Percentiles rank a stretch among this genome's conserved stretches.
Evolutionary conservation across 2,888 invertebrate genomes (phyloP).

Genomic region (Mycalesis mineus): DNA sequence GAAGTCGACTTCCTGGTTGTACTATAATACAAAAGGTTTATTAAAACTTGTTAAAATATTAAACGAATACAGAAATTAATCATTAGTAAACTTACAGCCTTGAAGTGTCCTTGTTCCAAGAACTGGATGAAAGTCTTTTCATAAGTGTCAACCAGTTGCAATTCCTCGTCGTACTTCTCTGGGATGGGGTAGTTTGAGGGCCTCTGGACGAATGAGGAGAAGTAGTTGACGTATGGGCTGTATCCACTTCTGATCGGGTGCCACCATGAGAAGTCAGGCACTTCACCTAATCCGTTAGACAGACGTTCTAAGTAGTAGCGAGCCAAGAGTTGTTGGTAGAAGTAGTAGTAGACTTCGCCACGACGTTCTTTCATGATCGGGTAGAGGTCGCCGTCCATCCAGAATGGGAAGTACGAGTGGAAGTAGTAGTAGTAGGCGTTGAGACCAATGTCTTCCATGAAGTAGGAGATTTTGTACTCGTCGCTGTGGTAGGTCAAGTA

Average conservation of each 20-base stretch:
- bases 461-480: conserved; percentile 81
- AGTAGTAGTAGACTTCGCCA: conserved; percentile 82
- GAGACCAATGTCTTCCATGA: conserved; percentile 83
- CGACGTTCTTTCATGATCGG: conserved; percentile 74
- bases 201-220: conserved; percentile 40
- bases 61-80: too few relatives aligned
- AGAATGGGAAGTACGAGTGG: conserved; percentile 81
- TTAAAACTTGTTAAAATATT: conserved; percentile 1
- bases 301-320: conserved; percentile 85
- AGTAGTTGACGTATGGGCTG: conserved; percentile 33
- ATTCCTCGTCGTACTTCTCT: conserved; percentile 66
- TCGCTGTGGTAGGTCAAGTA: conserved; percentile 67
- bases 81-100: conserved; percentile 69
- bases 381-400: conserved; percentile 76
- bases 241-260: conserved; percentile 71
- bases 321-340: conserved; percentile 82
- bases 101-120: conserved; percentile 74
- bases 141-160: conserved; percentile 79
- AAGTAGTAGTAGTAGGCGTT: conserved; percentile 83
- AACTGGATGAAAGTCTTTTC: conserved; percentile 75
- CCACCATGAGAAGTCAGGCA: conserved; percentile 81
- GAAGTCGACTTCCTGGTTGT: conserved; percentile 47
- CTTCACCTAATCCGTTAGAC: conserved; percentile 79
- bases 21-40: conserved; percentile 40
- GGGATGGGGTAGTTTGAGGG: conserved; percentile 78